Conservation (phyloP, 2,888 invertebrate species). For the Eupithecia dodoneata region DNA sequence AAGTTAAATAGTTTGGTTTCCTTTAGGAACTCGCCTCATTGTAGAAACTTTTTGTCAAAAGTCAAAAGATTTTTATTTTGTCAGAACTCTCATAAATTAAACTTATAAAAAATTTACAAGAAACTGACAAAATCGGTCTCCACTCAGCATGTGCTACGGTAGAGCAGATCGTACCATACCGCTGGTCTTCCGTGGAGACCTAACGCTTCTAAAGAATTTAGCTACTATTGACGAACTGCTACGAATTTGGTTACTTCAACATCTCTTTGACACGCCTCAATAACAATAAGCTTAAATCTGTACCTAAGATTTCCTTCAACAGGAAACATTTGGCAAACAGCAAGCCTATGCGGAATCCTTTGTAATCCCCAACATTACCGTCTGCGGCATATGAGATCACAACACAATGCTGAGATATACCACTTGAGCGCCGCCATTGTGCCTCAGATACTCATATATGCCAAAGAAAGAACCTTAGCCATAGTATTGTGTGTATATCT, state of each 20-base stretch:
- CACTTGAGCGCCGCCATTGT: slow-evolving; percentile 70
- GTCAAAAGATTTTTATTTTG: too few relatives aligned
- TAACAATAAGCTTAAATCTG: neutral
- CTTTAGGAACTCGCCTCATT: too few relatives aligned
- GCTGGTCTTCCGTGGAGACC: too few relatives aligned
- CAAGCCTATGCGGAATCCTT: slow-evolving; percentile 26
- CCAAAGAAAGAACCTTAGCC: neutral
- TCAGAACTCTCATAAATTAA: too few relatives aligned
- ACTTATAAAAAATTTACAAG: too few relatives aligned
- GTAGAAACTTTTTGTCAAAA: too few relatives aligned
- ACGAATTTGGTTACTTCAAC: neutral
- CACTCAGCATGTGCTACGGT: too few relatives aligned
- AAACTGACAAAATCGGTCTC: too few relatives aligned
- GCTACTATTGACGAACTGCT: too few relatives aligned
- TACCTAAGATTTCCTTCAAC: neutral
- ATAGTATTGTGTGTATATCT: neutral
- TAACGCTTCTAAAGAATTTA: too few relatives aligned
- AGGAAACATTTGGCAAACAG: slow-evolving; percentile 14
- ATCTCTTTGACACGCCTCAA: neutral
- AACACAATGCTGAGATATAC: slow-evolving; percentile 69
- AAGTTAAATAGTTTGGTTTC: too few relatives aligned
- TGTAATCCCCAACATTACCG: slow-evolving; percentile 45
- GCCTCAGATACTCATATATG: slow-evolving; percentile 59
- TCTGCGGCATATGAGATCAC: slow-evolving; percentile 45
- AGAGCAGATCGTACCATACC: too few relatives aligned